These are phyloP conservation scores for Anthopleura xanthogrammica DNA, from an alignment of 92 coral and sea anemone species.

Conservation along the genomic window DNA sequence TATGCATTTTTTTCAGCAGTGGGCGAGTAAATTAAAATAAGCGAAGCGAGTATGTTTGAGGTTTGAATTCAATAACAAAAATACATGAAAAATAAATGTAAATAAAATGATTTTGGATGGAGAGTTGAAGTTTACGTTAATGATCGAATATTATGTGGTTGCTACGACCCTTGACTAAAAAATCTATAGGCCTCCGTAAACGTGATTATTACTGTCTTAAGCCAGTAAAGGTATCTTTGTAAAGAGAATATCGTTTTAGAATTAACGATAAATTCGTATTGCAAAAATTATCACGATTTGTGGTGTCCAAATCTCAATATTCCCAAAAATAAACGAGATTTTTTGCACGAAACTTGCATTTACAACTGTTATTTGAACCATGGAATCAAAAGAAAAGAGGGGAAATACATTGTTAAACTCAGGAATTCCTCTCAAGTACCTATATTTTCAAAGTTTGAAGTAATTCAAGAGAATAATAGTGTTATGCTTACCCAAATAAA, in stretches of 20 bases:
- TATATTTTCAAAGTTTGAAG: no score
- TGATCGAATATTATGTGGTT: not conserved
- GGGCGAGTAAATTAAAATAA: not conserved
- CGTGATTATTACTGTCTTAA: not conserved
- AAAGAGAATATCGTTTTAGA: not conserved
- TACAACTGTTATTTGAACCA: no score
- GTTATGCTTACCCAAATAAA: conserved; percentile 67
- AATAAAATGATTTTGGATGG: not conserved
- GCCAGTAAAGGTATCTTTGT: not conserved
- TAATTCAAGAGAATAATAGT: no score
- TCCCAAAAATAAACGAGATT: not conserved
- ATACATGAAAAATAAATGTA: not conserved
- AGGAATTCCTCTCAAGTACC: not conserved
- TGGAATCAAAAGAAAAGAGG: no score
- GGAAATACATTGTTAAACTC: not conserved
- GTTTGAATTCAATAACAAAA: not conserved
- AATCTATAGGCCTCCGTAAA: not conserved
- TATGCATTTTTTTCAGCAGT: not conserved
- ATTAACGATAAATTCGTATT: no score
- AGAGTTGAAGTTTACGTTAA: not conserved
- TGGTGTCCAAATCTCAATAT: not conserved
- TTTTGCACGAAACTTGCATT: not conserved
- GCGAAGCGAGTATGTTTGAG: not conserved
- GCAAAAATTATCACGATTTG: not conserved
- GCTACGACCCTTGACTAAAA: not conserved